These are phyloP conservation scores for Otolemur garnettii DNA, from an alignment of 2,113 vertebrate genomes.

Conservation along the genomic window DNA sequence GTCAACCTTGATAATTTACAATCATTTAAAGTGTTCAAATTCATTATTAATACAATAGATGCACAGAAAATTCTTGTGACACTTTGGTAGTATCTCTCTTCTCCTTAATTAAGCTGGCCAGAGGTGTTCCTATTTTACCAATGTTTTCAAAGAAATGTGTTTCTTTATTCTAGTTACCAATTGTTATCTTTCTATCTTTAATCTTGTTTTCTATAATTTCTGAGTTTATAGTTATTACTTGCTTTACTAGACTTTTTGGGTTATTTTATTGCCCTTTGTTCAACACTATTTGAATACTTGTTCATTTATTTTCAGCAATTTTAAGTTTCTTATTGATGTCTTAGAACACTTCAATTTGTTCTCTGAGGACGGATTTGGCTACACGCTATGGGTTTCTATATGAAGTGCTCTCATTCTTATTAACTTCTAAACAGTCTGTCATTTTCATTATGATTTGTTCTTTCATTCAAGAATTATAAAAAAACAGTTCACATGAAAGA, in stretches of 20 bases:
- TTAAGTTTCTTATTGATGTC: neutral
- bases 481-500: constrained; percentile 19
- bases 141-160: neutral
- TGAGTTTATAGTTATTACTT: neutral
- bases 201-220: neutral
- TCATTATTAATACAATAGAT: neutral
- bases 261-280: neutral
- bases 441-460: neutral
- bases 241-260: neutral
- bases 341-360: neutral
- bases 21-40: constrained; percentile 14
- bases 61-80: neutral
- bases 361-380: neutral
- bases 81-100: neutral
- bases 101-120: neutral
- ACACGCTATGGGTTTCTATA: neutral
- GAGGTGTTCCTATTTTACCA: constrained; percentile 14
- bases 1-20: neutral
- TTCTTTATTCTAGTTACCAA: neutral
- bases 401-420: neutral
- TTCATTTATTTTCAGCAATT: neutral
- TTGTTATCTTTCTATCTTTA: neutral
- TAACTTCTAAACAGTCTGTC: constrained; percentile 4
- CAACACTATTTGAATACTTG: neutral
- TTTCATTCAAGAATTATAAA: constrained; percentile 4